These are phyloP conservation scores for Siniperca knerii DNA, from an alignment of 2,113 vertebrate genomes.

Conservation along the genomic window DNA sequence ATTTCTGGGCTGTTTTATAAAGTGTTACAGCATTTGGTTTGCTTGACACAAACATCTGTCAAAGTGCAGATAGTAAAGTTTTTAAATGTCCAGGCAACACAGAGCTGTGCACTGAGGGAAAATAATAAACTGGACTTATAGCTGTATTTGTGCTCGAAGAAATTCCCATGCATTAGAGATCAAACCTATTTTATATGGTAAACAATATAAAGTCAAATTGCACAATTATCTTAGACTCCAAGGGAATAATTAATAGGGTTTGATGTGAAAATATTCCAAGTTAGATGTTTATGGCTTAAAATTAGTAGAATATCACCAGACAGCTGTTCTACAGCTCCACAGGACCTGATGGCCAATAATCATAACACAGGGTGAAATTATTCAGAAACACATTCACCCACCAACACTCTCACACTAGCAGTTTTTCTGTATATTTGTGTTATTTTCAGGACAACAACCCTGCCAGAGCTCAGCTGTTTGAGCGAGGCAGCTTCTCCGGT, in stretches of 20 bases:
- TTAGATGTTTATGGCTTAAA: no score
- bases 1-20: background rate
- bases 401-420: background rate
- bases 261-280: no score
- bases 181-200: no score
- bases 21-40: background rate
- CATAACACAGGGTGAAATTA: background rate
- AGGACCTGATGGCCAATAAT: background rate
- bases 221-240: no score
- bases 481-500: constrained; percentile 80
- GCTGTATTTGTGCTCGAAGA: background rate
- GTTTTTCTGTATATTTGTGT: background rate
- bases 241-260: no score
- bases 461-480: constrained; percentile 74
- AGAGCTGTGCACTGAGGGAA: background rate
- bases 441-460: constrained; percentile 70
- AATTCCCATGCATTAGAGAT: background rate
- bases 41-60: background rate
- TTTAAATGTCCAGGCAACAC: background rate
- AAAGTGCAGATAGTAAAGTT: background rate
- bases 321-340: background rate
- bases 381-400: background rate
- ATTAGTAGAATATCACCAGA: background rate
- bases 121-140: background rate
- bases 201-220: no score